Conservation (phyloP, 1,140 invertebrate species). For the Bombus turneri region DNA sequence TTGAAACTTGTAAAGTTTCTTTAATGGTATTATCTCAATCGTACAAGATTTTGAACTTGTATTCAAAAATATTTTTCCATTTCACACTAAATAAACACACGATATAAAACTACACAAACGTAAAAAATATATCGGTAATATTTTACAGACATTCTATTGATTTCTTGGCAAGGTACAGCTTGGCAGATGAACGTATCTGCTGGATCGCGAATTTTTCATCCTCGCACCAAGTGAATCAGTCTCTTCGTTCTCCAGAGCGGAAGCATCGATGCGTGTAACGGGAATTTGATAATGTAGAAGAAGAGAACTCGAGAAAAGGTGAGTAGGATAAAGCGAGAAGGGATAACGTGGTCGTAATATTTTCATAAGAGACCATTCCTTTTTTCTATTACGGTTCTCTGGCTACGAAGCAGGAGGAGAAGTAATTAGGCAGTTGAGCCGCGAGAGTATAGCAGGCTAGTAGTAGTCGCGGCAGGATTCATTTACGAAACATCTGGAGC, state of each 20-base stretch:
- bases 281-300: constrained; percentile 16
- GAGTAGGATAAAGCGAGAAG: neutral
- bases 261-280: neutral
- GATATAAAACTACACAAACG: neutral
- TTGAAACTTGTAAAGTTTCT: no score
- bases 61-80: neutral
- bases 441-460: constrained; percentile 47
- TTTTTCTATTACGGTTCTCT: constrained; percentile 36
- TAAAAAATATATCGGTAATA: neutral
- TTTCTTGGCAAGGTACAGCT: neutral
- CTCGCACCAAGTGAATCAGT: neutral
- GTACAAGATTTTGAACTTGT: no score
- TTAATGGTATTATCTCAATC: no score
- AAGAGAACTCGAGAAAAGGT: neutral
- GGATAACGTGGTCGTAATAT: constrained; percentile 32
- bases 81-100: neutral
- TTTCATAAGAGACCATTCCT: constrained; percentile 51
- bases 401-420: neutral
- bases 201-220: constrained; percentile 15
- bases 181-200: neutral
- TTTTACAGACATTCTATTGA: constrained; percentile 20
- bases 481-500: constrained; percentile 78
- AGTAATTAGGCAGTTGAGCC: constrained; percentile 65
- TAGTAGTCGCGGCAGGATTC: constrained; percentile 68
- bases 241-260: neutral